Conservation (phyloP, 2,888 invertebrate genomes). For the Mycalesis mineus region DNA sequence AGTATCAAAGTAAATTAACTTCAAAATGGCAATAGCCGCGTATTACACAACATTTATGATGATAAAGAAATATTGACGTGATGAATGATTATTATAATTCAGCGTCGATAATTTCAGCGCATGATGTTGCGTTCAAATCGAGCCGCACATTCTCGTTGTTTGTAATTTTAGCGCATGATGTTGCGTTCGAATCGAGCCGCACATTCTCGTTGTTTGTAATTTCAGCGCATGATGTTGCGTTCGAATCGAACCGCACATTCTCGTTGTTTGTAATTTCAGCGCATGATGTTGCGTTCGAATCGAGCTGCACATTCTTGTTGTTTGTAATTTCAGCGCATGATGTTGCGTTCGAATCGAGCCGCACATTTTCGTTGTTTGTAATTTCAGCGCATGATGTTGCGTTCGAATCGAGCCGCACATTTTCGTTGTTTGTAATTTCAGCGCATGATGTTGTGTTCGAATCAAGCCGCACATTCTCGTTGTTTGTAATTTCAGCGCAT, state of each 20-base stretch:
- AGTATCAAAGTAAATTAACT: slow-evolving; percentile 27
- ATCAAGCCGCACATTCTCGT: no score
- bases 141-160: neutral
- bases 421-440: no score
- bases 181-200: no score
- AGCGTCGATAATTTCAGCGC: slow-evolving; percentile 10
- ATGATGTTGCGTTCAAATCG: slow-evolving; percentile 1
- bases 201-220: neutral
- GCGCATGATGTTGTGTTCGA: no score
- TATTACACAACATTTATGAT: slow-evolving; percentile 10
- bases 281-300: slow-evolving; percentile 5
- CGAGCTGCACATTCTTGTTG: neutral
- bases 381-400: no score
- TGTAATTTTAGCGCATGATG: slow-evolving; percentile 4
- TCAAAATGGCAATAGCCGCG: slow-evolving; percentile 13
- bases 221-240: slow-evolving; percentile 1
- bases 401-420: no score
- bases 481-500: no score
- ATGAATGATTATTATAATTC: slow-evolving; percentile 6
- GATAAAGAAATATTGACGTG: slow-evolving; percentile 19
- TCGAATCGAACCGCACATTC: no score
- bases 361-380: neutral
- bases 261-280: neutral
- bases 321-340: no score
- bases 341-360: no score